phyloP scores from a whole-genome alignment of 2,797 vertebrate genomes.

The Lagocephalus sceleratus region DNA sequence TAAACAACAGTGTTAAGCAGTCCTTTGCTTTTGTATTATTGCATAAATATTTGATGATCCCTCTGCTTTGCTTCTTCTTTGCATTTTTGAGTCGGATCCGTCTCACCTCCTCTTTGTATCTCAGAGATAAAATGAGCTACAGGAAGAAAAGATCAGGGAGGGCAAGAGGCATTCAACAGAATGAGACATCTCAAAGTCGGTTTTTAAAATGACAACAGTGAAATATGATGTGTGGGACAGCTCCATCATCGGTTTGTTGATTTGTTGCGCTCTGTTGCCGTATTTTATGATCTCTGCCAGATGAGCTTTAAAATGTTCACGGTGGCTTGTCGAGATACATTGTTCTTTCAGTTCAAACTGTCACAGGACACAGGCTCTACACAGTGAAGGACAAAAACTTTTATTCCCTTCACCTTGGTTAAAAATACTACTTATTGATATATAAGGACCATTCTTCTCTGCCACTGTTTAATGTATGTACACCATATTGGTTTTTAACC shows the following conservation, averaged over 20 bases:
- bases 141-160: not conserved
- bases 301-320: not conserved
- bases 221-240: not conserved
- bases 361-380: not conserved
- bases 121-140: not conserved
- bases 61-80: too few species aligned
- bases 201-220: not conserved
- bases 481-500: too few species aligned
- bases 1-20: too few species aligned
- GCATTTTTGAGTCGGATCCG: too few species aligned
- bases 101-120: not conserved
- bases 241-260: not conserved
- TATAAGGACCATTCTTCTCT: not conserved
- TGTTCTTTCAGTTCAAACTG: not conserved
- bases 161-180: slow-evolving; percentile 1
- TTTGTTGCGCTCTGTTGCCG: not conserved
- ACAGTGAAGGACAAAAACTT: not conserved
- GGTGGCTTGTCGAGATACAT: not conserved
- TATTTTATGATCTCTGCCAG: not conserved
- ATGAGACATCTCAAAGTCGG: not conserved
- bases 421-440: not conserved
- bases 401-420: not conserved
- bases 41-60: too few species aligned
- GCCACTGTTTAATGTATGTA: not conserved
- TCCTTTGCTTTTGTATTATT: too few species aligned